Evolutionary conservation across 2,113 vertebrate genomes (phyloP), one percentile per base, ranked within the genome.

Genomic region (Colossoma macropomum): DNA sequence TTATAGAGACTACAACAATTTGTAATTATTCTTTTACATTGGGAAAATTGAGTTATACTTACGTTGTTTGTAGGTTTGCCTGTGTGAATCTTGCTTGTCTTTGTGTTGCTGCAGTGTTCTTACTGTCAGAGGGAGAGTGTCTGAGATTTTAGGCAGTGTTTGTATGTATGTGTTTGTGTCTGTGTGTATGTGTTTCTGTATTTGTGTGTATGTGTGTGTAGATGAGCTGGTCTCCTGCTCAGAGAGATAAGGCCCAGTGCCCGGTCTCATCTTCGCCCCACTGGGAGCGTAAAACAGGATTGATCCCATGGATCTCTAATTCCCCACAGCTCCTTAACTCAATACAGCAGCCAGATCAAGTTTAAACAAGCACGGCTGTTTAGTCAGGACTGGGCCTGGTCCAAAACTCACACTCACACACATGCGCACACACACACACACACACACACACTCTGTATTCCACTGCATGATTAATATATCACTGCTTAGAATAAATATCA

Each of bases 251-350:
- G 72, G 34, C 78, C 25, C 81, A 76, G 41, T 66, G 70, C 75
- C 79, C 70, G 45, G 66, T 79, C 73, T 81, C 77, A 70, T 81
- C 52, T 70, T 56, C 63, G 59, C 72, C 77, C 86, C 77, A 79
- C 65, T 73, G 86, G 84, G 78, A 85, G 84, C 84, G 74, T 87
- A 81, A 86, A 87, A 87, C 81, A 87, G 80, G 84, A 87, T 86
- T 86, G 81, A 86, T 85, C 81, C 74, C 74, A 83, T 83, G 84
- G 80, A 83, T 85, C 83, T 79, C 86, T 75, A 82, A 84, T 83
- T 80, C 80, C 80, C 76, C 74, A 41, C 34, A 75, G 86, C 72
- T 80, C 75, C 84, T 83, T 62, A 80, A 74, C 68, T 81, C 81
- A 84, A 85, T 87, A 80, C 34, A 83, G 79, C 68, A 73, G 84